Evolutionary conservation across 2,888 invertebrate species (phyloP).

Genomic region (Volucella zonaria): DNA sequence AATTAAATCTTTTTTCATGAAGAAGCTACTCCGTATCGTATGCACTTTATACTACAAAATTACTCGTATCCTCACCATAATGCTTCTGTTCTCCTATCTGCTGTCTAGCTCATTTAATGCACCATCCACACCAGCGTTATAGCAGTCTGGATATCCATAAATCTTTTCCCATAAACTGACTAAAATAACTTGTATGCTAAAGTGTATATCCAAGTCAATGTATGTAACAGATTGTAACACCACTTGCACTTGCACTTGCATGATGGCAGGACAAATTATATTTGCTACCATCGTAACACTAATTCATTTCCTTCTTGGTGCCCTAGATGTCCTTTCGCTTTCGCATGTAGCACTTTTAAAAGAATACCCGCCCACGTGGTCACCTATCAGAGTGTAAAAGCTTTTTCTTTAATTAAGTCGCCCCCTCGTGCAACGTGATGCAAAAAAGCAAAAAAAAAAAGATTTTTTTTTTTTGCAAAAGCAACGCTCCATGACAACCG

Average conservation of each 20-base stretch:
- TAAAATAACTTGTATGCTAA: too few species aligned
- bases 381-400: slow-evolving; percentile 43
- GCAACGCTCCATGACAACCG: slow-evolving; percentile 1
- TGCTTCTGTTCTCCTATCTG: too few species aligned
- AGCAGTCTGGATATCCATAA: too few species aligned
- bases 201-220: too few species aligned
- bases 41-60: too few species aligned
- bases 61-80: too few species aligned
- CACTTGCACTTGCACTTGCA: slow-evolving; percentile 5
- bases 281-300: slow-evolving; percentile 45
- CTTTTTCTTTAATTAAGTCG: slow-evolving; percentile 56
- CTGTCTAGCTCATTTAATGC: too few species aligned
- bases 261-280: slow-evolving; percentile 54
- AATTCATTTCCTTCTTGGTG: slow-evolving; percentile 24
- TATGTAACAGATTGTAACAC: too few species aligned
- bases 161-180: too few species aligned
- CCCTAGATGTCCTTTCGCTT: slow-evolving; percentile 18
- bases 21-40: too few species aligned
- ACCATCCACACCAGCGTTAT: too few species aligned
- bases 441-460: neutral
- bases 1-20: too few species aligned
- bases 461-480: slow-evolving; percentile 9
- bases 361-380: slow-evolving; percentile 5
- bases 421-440: slow-evolving; percentile 42
- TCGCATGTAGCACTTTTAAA: slow-evolving; percentile 11